Evolutionary conservation across 1,140 invertebrate genomes (phyloP), one percentile per base, ranked within the genome.

Genomic region (Lamellibrachia luymesi): DNA sequence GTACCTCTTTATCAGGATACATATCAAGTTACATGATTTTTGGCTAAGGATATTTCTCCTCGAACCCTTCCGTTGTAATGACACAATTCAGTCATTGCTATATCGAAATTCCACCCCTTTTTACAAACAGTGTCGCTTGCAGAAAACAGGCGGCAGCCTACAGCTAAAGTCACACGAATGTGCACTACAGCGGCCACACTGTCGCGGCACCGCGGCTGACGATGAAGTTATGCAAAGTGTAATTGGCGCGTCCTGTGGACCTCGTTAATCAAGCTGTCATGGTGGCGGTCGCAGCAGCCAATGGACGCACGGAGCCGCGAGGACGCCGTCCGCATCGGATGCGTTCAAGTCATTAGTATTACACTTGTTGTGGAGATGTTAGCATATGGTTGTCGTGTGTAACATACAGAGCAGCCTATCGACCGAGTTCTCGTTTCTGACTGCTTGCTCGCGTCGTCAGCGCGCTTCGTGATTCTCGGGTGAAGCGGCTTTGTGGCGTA

Each of bases 171-270:
- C 25, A 80, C 64, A 22, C 13, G 38, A 38, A 38, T 38, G 38
- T 38, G 7, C 64, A 80, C 25, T 80, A 80, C 64, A 2, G 8
- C 13, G 17, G 17, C 64, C 2, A 80, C 64, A 22, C 64, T 80
- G 64, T 80, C 64, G 64, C 17, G 13, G 8, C 13, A 4, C 64
- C 7, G 64, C 64, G 64, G 25, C 13, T 2, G 64, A 80, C 64
- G 64, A 80, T 80, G 64, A 80, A 80, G 64, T 80, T 80, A 80
- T 80, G 64, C 64, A 80, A 80, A 80, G 25, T 80, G 64, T 80
- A 80, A 80, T 80, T 80, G 64, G 64, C 64, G 64, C 64, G 64
- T 80, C 64, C 64, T 22, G 64, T 17, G 64, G 64, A 80, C 64
- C 64, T 80, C 64, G 25, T 80, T 80, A 80, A 80, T 80, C 64